These are phyloP conservation scores for Drymonia ruficornis DNA, from an alignment of 2,888 invertebrate genomes.

Conservation along the genomic window DNA sequence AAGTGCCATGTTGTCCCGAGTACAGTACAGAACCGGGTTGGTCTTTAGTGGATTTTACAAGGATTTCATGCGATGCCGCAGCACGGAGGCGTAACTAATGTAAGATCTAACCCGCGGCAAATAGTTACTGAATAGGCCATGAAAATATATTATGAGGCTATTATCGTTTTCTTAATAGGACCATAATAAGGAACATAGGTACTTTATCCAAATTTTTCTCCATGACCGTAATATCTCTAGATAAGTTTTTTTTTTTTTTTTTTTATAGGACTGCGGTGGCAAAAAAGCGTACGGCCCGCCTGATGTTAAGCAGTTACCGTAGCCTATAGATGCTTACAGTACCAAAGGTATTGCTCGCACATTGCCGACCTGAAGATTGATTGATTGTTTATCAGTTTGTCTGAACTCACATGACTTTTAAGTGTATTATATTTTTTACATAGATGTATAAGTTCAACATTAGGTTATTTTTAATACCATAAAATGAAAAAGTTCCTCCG, in stretches of 20 bases:
- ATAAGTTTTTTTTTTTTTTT: neutral
- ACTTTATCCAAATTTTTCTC: neutral
- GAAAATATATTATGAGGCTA: constrained; percentile 49
- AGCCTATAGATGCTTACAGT: no score
- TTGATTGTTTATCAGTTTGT: no score
- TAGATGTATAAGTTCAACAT: no score
- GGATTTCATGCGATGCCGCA: constrained; percentile 73
- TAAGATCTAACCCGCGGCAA: constrained; percentile 51
- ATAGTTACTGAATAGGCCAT: constrained; percentile 36
- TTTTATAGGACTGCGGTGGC: no score
- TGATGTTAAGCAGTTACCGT: no score
- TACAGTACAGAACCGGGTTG: constrained; percentile 49
- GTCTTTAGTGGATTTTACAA: constrained; percentile 64
- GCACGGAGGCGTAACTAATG: constrained; percentile 32
- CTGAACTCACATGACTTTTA: no score
- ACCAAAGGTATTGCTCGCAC: no score
- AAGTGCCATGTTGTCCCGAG: constrained; percentile 31
- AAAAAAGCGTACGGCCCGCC: no score
- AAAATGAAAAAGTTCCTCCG: no score
- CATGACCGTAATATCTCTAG: neutral
- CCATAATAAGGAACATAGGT: neutral
- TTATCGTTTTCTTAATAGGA: constrained; percentile 14
- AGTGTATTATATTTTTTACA: no score
- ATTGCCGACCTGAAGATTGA: no score
- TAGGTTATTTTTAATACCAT: no score